Conservation (phyloP, 2,113 vertebrate species). For the Engraulis encrasicolus region DNA sequence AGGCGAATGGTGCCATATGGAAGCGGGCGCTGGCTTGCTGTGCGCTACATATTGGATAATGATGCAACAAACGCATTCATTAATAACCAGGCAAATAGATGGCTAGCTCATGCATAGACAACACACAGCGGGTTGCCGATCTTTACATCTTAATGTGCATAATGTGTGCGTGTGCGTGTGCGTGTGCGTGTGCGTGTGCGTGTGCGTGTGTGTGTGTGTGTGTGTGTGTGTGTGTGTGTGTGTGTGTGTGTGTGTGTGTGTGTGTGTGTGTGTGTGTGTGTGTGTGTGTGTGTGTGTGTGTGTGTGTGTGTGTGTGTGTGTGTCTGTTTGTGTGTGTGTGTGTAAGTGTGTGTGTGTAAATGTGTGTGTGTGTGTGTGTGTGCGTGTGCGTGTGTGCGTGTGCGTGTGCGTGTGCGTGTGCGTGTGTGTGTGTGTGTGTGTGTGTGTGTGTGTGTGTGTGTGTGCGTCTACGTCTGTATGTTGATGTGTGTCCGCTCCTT, state of each 20-base stretch:
- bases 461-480: slow-evolving; percentile 9
- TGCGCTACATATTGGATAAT: slow-evolving; percentile 40
- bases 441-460: slow-evolving; percentile 6
- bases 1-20: slow-evolving; percentile 33
- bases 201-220: slow-evolving; percentile 10
- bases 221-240: slow-evolving; percentile 8
- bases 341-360: slow-evolving; percentile 14
- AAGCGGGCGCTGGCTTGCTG: slow-evolving; percentile 35
- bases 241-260: slow-evolving; percentile 21
- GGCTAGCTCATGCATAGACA: slow-evolving; percentile 31
- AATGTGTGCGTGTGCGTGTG: slow-evolving; percentile 15
- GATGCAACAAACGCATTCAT: slow-evolving; percentile 42
- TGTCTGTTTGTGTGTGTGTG: slow-evolving; percentile 12
- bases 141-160: slow-evolving; percentile 24
- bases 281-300: slow-evolving; percentile 20
- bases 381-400: slow-evolving; percentile 6
- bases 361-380: slow-evolving; percentile 13
- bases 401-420: slow-evolving; percentile 7
- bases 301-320: slow-evolving; percentile 17
- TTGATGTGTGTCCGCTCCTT: background rate
- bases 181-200: slow-evolving; percentile 6
- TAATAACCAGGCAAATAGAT: slow-evolving; percentile 47
- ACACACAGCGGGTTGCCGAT: slow-evolving; percentile 29
- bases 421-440: too few species aligned
- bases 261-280: slow-evolving; percentile 11